These are phyloP conservation scores for Trichonephila inaurata DNA, from an alignment of 1,140 invertebrate species.

Conservation along the genomic window DNA sequence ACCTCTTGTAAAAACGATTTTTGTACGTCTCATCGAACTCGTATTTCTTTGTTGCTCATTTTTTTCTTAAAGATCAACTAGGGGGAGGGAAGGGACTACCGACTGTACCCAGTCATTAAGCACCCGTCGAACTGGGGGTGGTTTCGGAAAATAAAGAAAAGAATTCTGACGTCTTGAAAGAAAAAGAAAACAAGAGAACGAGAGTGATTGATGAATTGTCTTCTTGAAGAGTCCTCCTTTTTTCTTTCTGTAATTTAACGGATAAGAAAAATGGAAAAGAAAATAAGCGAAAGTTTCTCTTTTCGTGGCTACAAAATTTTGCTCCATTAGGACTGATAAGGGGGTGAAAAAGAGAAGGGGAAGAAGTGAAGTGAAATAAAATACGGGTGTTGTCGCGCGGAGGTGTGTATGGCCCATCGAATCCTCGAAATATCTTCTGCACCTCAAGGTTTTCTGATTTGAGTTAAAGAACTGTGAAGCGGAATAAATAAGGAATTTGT, in stretches of 20 bases:
- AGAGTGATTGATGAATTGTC: conserved; percentile 57
- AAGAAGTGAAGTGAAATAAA: too few species aligned
- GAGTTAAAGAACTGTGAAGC: too few species aligned
- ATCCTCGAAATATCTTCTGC: too few species aligned
- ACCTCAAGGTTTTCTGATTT: too few species aligned
- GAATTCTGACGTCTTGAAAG: background rate
- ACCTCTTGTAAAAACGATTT: conserved; percentile 65
- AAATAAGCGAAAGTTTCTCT: background rate
- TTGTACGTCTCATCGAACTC: conserved; percentile 49
- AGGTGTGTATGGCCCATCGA: too few species aligned
- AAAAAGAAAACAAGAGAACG: conserved; percentile 1
- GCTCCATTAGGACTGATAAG: background rate
- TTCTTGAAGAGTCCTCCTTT: conserved; percentile 5
- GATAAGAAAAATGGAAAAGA: background rate
- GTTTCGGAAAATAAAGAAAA: background rate
- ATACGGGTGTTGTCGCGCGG: too few species aligned
- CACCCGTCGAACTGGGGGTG: background rate
- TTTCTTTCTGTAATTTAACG: background rate
- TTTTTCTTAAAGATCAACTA: background rate
- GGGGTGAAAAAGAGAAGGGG: too few species aligned
- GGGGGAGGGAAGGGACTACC: background rate
- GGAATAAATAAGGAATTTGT: too few species aligned
- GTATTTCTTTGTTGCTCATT: background rate
- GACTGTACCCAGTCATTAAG: conserved; percentile 42
- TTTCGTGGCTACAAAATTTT: background rate